These are phyloP conservation scores for Manis pentadactyla DNA, from an alignment of 2,797 vertebrate species.

Conservation along the genomic window DNA sequence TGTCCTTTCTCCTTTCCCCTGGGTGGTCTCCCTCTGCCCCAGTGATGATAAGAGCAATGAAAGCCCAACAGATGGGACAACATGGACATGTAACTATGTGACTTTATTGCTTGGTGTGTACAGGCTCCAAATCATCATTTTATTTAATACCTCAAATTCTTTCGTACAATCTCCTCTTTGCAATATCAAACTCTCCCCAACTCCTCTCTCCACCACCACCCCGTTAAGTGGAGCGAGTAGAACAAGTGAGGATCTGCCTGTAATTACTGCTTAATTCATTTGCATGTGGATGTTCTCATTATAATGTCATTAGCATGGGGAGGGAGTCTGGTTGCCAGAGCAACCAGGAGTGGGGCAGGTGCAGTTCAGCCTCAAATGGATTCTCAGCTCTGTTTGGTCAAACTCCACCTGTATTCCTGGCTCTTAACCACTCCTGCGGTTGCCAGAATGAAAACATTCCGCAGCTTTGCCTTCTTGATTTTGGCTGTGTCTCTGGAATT, in stretches of 20 bases:
- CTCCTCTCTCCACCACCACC: constrained; percentile 15
- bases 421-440: not conserved
- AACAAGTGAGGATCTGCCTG: constrained; percentile 74
- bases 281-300: constrained; percentile 83
- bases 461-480: not conserved
- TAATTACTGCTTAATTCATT: constrained; percentile 81
- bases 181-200: constrained; percentile 40
- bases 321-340: constrained; percentile 77
- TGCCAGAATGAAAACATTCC: constrained; percentile 60
- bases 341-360: constrained; percentile 82
- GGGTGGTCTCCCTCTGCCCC: not conserved
- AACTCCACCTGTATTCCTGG: constrained; percentile 80
- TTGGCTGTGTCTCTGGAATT: constrained; percentile 47
- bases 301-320: constrained; percentile 81
- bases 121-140: not conserved
- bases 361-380: constrained; percentile 74
- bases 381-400: constrained; percentile 69
- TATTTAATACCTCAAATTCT: not conserved
- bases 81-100: not conserved
- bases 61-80: not conserved
- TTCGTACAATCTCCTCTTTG: not conserved
- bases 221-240: constrained; percentile 56
- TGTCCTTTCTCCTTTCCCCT: not conserved
- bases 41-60: not conserved
- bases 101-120: not conserved